Evolutionary conservation across 2,888 invertebrate genomes (phyloP).

Genomic region (Drosophila mimetica): DNA sequence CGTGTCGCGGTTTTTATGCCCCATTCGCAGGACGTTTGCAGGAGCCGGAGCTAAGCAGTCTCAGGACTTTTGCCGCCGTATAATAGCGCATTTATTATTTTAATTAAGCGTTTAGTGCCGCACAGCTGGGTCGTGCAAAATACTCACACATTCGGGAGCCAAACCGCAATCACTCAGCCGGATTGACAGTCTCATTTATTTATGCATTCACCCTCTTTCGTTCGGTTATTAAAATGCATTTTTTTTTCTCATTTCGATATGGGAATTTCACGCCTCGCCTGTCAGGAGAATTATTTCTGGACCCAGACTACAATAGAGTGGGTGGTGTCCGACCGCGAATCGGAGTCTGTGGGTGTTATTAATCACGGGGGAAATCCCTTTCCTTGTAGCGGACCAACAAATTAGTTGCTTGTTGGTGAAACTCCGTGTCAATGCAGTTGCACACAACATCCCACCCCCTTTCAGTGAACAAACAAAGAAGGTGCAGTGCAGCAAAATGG

Average conservation of each 20-base stretch:
- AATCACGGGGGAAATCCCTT: neutral
- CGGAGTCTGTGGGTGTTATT: neutral
- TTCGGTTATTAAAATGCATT: neutral
- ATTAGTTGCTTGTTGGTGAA: constrained; percentile 35
- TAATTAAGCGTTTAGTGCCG: constrained; percentile 59
- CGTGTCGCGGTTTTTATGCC: constrained; percentile 75
- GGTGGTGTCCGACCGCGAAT: too few species aligned
- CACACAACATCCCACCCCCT: constrained; percentile 4
- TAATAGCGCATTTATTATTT: constrained; percentile 52
- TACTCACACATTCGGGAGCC: neutral
- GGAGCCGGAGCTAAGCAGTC: constrained; percentile 8
- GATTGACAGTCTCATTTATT: constrained; percentile 12
- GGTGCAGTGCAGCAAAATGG: constrained; percentile 25
- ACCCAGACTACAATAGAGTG: neutral
- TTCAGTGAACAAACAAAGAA: neutral
- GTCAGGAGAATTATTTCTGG: neutral
- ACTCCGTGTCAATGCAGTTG: neutral
- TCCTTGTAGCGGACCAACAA: neutral
- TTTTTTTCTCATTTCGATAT: neutral
- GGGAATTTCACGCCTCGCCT: constrained; percentile 13
- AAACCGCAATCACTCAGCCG: constrained; percentile 9
- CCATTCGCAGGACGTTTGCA: constrained; percentile 34
- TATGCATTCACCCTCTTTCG: constrained; percentile 14
- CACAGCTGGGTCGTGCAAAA: constrained; percentile 21
- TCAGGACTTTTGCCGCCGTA: constrained; percentile 24